Evolutionary conservation across 2,797 vertebrate genomes (phyloP).

Genomic region (Chlorospingus flavigularis): DNA sequence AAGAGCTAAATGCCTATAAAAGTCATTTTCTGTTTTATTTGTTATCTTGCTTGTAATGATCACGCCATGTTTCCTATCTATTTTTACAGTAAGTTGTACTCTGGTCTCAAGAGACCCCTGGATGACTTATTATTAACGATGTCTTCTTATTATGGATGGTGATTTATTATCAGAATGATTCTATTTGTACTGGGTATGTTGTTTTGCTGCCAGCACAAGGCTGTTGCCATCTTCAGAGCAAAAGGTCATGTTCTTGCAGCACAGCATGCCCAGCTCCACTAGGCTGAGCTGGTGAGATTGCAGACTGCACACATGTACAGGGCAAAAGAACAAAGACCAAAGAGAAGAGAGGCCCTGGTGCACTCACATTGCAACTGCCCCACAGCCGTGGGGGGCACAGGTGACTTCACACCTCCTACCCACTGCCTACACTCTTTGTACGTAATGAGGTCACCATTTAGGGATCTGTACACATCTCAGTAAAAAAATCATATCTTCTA

Average conservation of each 20-base stretch:
- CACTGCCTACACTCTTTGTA: not conserved
- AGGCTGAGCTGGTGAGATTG: not conserved
- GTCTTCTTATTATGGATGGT: conserved; percentile 71
- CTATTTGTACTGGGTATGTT: conserved; percentile 57
- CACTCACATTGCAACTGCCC: not conserved
- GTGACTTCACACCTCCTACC: not conserved
- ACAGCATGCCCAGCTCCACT: not conserved
- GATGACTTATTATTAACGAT: conserved; percentile 71
- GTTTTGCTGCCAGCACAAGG: conserved; percentile 52
- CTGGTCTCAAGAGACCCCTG: conserved; percentile 52
- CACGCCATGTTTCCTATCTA: conserved; percentile 68
- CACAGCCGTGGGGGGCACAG: accelerated
- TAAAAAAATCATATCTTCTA: accelerated
- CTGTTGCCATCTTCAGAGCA: conserved; percentile 58
- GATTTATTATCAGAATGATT: conserved; percentile 71
- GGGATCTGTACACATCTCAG: not conserved
- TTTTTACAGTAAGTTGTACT: conserved; percentile 67
- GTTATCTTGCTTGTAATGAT: conserved; percentile 65
- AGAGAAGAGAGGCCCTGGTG: not conserved
- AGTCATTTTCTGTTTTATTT: conserved; percentile 63
- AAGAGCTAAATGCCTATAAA: conserved; percentile 61
- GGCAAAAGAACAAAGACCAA: not conserved
- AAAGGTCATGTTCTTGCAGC: conserved; percentile 35
- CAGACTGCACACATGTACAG: not conserved
- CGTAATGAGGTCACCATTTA: accelerated